Evolutionary conservation across 2,888 invertebrate species (phyloP), one percentile per base, ranked within the genome.

Genomic region (Tenthredo mesomela): DNA sequence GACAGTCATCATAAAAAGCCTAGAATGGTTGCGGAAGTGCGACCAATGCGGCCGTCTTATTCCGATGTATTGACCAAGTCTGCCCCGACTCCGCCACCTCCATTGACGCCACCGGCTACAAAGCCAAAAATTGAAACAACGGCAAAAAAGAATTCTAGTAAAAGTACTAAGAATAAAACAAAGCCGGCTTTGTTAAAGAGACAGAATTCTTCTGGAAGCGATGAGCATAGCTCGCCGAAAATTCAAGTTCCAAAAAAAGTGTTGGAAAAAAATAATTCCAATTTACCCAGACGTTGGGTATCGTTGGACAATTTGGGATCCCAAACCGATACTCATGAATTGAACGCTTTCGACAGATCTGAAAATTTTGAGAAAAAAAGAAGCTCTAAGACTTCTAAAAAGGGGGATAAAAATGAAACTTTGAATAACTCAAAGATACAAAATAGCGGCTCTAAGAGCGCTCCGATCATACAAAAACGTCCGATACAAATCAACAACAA

Each of bases 21-120:
- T 85, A 95, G 97, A 82, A 97, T 97, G 92, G 96, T 97, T 0
- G 97, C 97, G 58, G 97, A 97, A 93, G 97, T 97, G 0, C 97
- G 97, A 90, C 97, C 97, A 0, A 97, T 97, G 97, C 95, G 97
- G 84, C 97, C 97, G 80, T 96, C 97, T 18, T 97, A 97, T 92
- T 97, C 97, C 0, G 97, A 97, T 94, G 97, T 97, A 9, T 92
- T 97, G 67, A 96, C 97, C 47, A 97, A 97, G 93, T 94, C 94
- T 9, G 94, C 94, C 10, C 94, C 94, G 1, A 88, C 92, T 43
- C 90, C 91, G 6, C 88, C 91, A 3, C 91, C 94, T 5, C 93
- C 93, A 70, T 89, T 91, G 47, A 91, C 91, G 9, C 87, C 89
- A 40, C 88, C 88, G 12, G 85, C 88, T 21, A 87, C 87, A 21